Conservation (phyloP, 2,113 vertebrate genomes). For the Carassius gibelio region DNA sequence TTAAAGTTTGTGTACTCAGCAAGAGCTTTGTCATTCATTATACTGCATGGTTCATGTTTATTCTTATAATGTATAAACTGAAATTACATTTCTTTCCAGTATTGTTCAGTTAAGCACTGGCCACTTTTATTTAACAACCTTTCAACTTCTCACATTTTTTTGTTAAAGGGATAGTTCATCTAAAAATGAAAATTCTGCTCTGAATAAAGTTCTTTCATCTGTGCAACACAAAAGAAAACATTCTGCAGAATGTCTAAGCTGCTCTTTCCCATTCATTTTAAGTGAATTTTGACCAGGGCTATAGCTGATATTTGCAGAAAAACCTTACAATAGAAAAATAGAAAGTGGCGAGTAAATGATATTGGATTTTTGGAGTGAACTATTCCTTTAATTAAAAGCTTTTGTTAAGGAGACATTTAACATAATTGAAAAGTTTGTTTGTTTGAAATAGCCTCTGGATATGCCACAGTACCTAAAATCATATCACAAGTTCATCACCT, state of each 20-base stretch:
- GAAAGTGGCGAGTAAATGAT: background rate
- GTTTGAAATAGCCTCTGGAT: background rate
- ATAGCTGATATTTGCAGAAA: background rate
- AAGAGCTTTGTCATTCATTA: background rate
- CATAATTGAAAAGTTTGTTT: background rate
- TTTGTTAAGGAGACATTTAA: constrained; percentile 2
- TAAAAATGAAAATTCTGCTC: background rate
- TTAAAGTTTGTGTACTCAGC: background rate
- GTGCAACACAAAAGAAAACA: background rate
- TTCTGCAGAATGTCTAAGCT: background rate
- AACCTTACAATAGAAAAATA: background rate
- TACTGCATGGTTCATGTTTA: background rate
- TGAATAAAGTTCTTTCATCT: background rate
- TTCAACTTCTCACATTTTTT: background rate
- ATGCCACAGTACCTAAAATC: constrained; percentile 16
- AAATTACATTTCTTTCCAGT: background rate
- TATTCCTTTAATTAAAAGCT: background rate
- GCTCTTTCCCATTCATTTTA: background rate
- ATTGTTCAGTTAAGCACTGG: background rate
- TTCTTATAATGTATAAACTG: background rate
- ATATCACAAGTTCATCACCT: constrained; percentile 42
- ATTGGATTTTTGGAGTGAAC: background rate
- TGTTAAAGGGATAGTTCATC: background rate
- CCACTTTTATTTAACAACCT: background rate
- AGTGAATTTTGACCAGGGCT: background rate